A percentile compares a stretch with the other conserved stretches of the same genome.
Evolutionary conservation across 2,888 invertebrate genomes (phyloP).

Genomic region (Melanostoma scalare): DNA sequence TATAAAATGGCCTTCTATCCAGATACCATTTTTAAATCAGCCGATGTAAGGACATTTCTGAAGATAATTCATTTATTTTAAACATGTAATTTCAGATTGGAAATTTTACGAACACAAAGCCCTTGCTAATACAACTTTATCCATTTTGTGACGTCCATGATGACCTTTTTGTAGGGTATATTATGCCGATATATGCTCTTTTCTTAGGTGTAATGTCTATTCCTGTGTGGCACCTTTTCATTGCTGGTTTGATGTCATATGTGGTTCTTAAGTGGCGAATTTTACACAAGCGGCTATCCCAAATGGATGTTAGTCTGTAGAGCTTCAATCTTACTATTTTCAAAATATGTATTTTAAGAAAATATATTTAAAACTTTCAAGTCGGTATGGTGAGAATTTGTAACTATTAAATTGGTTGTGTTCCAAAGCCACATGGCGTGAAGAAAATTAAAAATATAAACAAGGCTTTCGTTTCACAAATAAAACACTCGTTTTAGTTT

Average conservation of each 20-base stretch:
- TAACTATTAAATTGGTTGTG: too few species aligned
- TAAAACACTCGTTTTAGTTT: too few species aligned
- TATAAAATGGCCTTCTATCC: constrained; percentile 76
- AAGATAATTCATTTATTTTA: not conserved
- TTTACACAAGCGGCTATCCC: constrained; percentile 74
- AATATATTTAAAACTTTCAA: too few species aligned
- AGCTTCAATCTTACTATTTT: not conserved
- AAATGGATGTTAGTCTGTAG: constrained; percentile 77
- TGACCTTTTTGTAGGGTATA: constrained; percentile 75
- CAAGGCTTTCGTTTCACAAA: too few species aligned
- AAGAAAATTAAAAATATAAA: not conserved
- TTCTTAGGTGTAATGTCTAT: constrained; percentile 75
- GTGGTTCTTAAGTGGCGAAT: constrained; percentile 76
- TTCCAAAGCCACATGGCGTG: not conserved
- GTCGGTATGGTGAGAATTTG: too few species aligned
- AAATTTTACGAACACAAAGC: constrained; percentile 75
- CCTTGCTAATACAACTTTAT: constrained; percentile 76
- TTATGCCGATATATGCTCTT: constrained; percentile 74
- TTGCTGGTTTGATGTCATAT: constrained; percentile 77
- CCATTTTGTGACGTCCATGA: constrained; percentile 77
- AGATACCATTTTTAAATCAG: constrained; percentile 76
- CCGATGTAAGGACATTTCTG: constrained; percentile 62
- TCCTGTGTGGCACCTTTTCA: constrained; percentile 79
- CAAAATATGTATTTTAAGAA: too few species aligned
- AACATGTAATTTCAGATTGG: constrained; percentile 37